These are phyloP conservation scores for Uloborus plumipes DNA, from an alignment of 2,888 invertebrate genomes.

Conservation along the genomic window DNA sequence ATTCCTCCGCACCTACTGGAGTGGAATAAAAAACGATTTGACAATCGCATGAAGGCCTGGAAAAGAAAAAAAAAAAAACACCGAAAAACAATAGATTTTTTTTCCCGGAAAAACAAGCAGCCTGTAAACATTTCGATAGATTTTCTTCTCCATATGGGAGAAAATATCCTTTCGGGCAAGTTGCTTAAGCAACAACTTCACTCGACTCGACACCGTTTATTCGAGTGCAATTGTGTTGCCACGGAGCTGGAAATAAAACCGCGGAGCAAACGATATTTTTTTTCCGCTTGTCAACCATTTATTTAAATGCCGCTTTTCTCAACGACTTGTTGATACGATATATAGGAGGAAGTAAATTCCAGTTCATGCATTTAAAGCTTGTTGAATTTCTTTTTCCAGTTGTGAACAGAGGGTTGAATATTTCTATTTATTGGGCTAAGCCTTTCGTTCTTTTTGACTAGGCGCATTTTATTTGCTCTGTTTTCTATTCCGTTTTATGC, in stretches of 20 bases:
- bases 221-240: slow-evolving; percentile 53
- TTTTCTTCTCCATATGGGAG: slow-evolving; percentile 22
- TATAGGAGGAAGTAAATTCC: slow-evolving; percentile 60
- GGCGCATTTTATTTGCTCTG: slow-evolving; percentile 1
- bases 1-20: slow-evolving; percentile 28
- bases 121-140: slow-evolving; percentile 51
- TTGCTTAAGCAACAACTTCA: slow-evolving; percentile 48
- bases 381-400: slow-evolving; percentile 18
- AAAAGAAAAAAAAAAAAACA: slow-evolving; percentile 9
- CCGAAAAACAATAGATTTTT: slow-evolving; percentile 8
- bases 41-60: slow-evolving; percentile 5
- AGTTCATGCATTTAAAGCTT: slow-evolving; percentile 61
- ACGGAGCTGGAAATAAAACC: slow-evolving; percentile 29
- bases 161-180: slow-evolving; percentile 35
- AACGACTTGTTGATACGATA: slow-evolving; percentile 60
- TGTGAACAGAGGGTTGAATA: slow-evolving; percentile 16
- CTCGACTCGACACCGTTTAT: slow-evolving; percentile 42
- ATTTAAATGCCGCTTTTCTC: slow-evolving; percentile 55
- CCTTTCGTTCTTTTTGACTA: slow-evolving; percentile 16
- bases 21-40: slow-evolving; percentile 29
- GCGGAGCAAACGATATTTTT: slow-evolving; percentile 34
- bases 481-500: neutral
- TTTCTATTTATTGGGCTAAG: slow-evolving; percentile 40
- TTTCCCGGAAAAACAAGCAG: slow-evolving; percentile 27
- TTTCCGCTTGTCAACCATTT: slow-evolving; percentile 60